A percentile compares a stretch with the other conserved stretches of the same genome.
Conservation (phyloP, 2,113 vertebrate genomes). For the Capreolus pygargus region DNA sequence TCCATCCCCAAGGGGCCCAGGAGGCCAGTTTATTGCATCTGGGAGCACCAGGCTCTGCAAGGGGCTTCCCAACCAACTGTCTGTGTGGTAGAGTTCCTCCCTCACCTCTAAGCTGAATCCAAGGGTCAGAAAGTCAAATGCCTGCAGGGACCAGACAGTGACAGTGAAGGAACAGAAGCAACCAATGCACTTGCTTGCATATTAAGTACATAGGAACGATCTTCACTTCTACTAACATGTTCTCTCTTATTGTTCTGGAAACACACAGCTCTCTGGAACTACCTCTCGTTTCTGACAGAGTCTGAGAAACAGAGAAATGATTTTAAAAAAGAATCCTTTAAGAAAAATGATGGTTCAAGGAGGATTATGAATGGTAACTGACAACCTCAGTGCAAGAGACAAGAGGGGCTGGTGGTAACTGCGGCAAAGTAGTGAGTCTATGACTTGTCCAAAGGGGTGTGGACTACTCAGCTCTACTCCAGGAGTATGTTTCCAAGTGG, state of each 20-base stretch:
- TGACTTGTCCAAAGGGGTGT: accelerated
- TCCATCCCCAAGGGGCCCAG: not conserved
- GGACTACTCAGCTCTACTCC: accelerated
- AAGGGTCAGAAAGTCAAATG: constrained; percentile 48
- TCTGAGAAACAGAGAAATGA: not conserved
- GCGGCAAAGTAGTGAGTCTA: not conserved
- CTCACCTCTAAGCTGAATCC: not conserved
- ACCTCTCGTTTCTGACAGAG: not conserved
- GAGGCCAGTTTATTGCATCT: not conserved
- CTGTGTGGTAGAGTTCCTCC: not conserved
- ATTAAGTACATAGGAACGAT: not conserved
- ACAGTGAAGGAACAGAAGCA: not conserved
- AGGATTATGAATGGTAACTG: too few relatives aligned
- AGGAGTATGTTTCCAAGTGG: not conserved
- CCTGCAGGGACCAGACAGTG: not conserved
- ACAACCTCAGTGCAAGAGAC: accelerated
- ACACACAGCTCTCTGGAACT: not conserved
- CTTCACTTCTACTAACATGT: not conserved
- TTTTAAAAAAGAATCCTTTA: not conserved
- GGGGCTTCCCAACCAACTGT: not conserved
- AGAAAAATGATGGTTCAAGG: not conserved
- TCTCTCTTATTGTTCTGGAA: not conserved
- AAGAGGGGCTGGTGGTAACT: not conserved
- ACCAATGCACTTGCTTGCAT: not conserved
- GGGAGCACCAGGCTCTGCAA: not conserved